Evolutionary conservation across 2,797 vertebrate species (phyloP), one percentile per base, ranked within the genome.

Genomic region (Balearica regulorum): DNA sequence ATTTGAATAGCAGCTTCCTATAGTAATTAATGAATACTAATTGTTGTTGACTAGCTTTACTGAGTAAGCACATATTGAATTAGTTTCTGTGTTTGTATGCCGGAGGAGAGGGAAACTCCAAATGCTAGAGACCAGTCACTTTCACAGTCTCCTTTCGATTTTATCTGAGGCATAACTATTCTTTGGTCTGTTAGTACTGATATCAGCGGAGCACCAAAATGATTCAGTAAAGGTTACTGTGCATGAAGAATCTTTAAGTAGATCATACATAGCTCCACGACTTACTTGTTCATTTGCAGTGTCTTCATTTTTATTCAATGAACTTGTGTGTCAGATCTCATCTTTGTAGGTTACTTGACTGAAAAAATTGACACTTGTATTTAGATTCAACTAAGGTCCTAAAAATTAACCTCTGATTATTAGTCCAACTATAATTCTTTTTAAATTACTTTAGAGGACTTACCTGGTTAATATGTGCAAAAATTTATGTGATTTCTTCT

Each of bases 181-280:
- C 18, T 41, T 70, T 41, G 20, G 16, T n/a, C 39, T 64, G 7
- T 68, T 41, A 43, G 15, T 33, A 25, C 1, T 35, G 28, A 5
- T 15, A 57, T n/a, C 46, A 55, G 29, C 37, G 54, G 39, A 60
- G n/a, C 44, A 44, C 35, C 1, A 0, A 61, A 37, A 31, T 31
- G 5, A n/a, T 58, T 24, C 9, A 2, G 44, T 54, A 53, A 20
- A 53, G 35, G 31, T 68, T 26, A 13, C 18, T 57, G 35, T 28
- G 25, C 14, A 4, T 25, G 58, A 69, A 80, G 35, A 31, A 20
- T 44, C 31, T 77, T 86, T 19, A 16, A 7, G 9, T 5, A 57
- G 37, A 7, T 21, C n/a, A 14, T 7, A 9, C 4, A 0, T 11
- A 69, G 6, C 14, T 69, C 62, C 11, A 11, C 2, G 0, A 12